Evolutionary conservation across 1,140 invertebrate genomes (phyloP), one percentile per base, ranked within the genome.

Genomic region (Philopotamus ludificatus): DNA sequence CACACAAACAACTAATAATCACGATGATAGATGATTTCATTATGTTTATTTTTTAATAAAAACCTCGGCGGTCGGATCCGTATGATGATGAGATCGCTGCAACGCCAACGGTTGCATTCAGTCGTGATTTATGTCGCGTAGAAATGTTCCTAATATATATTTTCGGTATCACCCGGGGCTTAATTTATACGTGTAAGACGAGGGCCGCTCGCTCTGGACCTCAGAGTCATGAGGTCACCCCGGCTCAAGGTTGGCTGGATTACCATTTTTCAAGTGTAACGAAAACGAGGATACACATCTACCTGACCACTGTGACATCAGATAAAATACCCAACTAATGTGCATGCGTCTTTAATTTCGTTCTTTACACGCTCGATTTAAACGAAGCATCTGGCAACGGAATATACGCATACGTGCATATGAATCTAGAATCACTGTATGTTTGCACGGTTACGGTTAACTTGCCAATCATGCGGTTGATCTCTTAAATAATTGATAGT

Each of bases 81-180:
- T 34, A 34, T 34, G 28, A 34, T 34, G n/a, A n/a, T n/a, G n/a
- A n/a, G n/a, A 34, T 34, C 4, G 28, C 12, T 34, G 28, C 28
- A 7, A 34, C 28, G n/a, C n/a, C n/a, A 34, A 16, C 44, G 18
- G 44, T 47, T 47, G 44, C 44, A 47, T 47, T 47, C 44, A 47
- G 10, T 4, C 44, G 44, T 47, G 44, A 47, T 47, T 47, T 47
- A 47, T 47, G 44, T 20, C 44, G 15, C 20, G 50, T 23, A 23
- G 57, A 55, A 65, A 65, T 65, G 44, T 65, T 65, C 49, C 63
- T 65, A 44, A 51, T 65, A 65, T 59, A 34, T 65, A 55, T 65
- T 65, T 51, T 57, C n/a, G n/a, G 49, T 25, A 61, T 58, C 50
- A 47, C 65, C 65, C 45, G 65, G 49, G 59, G 65, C 51, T 63